A percentile compares a stretch with the other conserved stretches of the same genome.
Conservation (phyloP, 1,140 invertebrate genomes). For the Drosophila aff. region DNA sequence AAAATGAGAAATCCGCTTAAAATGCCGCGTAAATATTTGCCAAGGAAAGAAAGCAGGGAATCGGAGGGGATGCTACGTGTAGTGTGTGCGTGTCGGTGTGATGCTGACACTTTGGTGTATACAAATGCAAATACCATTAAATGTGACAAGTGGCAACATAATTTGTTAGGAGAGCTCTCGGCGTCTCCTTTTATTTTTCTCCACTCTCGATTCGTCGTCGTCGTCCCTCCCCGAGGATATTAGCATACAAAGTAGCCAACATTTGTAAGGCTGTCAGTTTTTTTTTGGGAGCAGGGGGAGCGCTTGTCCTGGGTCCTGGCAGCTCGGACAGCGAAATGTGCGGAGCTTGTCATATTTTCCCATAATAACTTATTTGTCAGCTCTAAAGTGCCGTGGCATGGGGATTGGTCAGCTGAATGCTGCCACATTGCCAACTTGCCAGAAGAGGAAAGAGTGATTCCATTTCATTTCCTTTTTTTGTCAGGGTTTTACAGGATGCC, state of each 20-base stretch:
- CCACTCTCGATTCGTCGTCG: conserved; percentile 7
- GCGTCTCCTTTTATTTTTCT: conserved; percentile 28
- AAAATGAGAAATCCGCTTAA: conserved; percentile 83
- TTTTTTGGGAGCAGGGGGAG: background rate
- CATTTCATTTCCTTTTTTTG: background rate
- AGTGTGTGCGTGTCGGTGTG: conserved; percentile 64
- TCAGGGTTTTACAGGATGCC: background rate
- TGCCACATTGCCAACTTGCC: conserved; percentile 29
- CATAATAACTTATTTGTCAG: conserved; percentile 74
- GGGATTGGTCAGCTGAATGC: conserved; percentile 50
- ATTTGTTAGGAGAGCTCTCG: conserved; percentile 72
- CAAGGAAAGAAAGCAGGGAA: conserved; percentile 61
- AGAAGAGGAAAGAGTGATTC: background rate
- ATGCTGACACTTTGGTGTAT: conserved; percentile 79
- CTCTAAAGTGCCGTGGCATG: conserved; percentile 31
- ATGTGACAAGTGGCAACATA: conserved; percentile 84
- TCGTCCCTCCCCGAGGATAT: conserved; percentile 47
- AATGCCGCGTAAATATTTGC: conserved; percentile 83
- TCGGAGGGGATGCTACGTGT: conserved; percentile 6
- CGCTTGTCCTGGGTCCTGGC: conserved; percentile 6
- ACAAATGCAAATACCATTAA: conserved; percentile 84
- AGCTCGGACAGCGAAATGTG: conserved; percentile 49
- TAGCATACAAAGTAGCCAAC: conserved; percentile 77
- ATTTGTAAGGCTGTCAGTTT: conserved; percentile 56
- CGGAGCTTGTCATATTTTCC: conserved; percentile 72